Conservation (phyloP, 2,113 vertebrate species). For the Castor canadensis region DNA sequence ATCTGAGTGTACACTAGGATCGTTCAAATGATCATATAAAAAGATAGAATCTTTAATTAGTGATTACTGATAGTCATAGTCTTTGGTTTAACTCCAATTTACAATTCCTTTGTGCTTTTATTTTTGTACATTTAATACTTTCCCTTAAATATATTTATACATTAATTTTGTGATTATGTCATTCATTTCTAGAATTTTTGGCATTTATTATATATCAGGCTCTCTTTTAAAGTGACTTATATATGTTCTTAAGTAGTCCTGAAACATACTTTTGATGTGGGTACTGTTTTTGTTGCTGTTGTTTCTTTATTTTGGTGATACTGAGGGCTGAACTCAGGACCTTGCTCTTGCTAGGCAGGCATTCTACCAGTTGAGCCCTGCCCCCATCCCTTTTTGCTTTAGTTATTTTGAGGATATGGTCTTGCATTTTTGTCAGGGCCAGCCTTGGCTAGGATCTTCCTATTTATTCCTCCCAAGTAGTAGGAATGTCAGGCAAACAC, state of each 20-base stretch:
- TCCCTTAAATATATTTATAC: not conserved
- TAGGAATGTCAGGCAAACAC: too few relatives aligned
- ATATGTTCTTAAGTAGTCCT: not conserved
- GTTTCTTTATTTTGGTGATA: too few relatives aligned
- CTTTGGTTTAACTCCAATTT: not conserved
- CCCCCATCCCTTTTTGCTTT: too few relatives aligned
- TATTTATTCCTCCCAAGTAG: too few relatives aligned
- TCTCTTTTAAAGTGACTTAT: not conserved
- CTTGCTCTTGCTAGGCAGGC: too few relatives aligned
- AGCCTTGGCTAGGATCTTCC: too few relatives aligned
- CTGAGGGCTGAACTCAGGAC: too few relatives aligned
- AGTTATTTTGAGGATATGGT: too few relatives aligned
- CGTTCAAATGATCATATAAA: not conserved
- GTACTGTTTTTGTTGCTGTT: not conserved
- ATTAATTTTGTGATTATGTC: slow-evolving; percentile 31
- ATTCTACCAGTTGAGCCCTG: too few relatives aligned
- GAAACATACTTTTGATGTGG: not conserved
- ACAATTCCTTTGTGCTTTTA: slow-evolving; percentile 6
- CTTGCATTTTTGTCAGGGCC: too few relatives aligned
- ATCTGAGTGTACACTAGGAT: not conserved
- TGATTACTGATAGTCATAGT: not conserved
- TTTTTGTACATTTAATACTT: not conserved
- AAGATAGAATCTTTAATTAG: not conserved
- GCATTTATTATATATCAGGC: not conserved
- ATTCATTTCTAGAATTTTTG: not conserved